These are phyloP conservation scores for Cephus sareptanus DNA, from an alignment of 2,888 invertebrate genomes.

Conservation along the genomic window DNA sequence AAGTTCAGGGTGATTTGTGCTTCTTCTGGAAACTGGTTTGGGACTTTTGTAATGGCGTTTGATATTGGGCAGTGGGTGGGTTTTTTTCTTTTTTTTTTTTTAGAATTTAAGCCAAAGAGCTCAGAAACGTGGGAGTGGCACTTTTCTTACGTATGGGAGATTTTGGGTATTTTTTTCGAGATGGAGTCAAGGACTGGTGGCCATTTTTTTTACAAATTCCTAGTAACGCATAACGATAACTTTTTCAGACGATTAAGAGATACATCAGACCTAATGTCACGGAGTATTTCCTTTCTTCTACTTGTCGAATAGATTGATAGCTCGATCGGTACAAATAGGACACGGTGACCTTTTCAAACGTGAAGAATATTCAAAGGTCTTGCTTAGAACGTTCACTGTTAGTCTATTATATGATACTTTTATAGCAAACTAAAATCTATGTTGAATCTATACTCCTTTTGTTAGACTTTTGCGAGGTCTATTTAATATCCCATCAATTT, in stretches of 20 bases:
- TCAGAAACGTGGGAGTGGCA: conserved; percentile 41
- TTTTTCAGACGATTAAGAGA: conserved; percentile 23
- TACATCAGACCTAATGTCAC: conserved; percentile 4
- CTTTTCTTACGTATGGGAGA: background rate
- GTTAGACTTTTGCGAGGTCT: background rate
- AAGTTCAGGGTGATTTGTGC: conserved; percentile 50
- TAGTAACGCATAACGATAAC: conserved; percentile 1
- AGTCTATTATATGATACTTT: background rate
- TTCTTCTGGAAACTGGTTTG: conserved; percentile 48
- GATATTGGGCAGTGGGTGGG: conserved; percentile 42
- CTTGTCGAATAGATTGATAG: background rate
- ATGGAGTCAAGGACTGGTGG: conserved; percentile 12
- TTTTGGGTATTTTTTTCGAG: conserved; percentile 24
- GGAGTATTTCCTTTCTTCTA: background rate
- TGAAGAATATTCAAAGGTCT: background rate
- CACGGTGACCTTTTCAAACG: background rate
- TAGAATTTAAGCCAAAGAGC: conserved; percentile 22
- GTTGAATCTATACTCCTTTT: background rate
- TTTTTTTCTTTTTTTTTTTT: conserved; percentile 38
- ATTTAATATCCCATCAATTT: background rate
- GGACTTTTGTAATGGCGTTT: conserved; percentile 42
- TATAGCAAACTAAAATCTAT: background rate
- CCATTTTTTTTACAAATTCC: conserved; percentile 23
- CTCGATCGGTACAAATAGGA: background rate
- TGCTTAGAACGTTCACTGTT: background rate